Evolutionary conservation across 2,888 invertebrate species (phyloP).

Genomic region (Neoascia interrupta): DNA sequence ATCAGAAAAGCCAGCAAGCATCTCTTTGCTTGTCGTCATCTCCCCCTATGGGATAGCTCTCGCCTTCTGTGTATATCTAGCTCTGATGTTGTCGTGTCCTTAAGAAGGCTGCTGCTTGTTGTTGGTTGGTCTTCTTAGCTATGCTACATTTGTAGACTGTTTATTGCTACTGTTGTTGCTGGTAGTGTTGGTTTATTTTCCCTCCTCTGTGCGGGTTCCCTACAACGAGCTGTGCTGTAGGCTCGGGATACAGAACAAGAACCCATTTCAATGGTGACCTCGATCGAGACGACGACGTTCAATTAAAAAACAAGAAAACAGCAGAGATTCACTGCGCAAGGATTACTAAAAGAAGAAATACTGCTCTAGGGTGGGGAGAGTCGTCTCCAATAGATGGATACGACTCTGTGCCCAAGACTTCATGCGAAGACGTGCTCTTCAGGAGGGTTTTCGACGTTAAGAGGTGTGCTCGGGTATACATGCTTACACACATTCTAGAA

Average conservation of each 20-base stretch:
- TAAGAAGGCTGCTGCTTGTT: slow-evolving; percentile 49
- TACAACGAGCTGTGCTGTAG: not conserved
- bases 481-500: slow-evolving; percentile 30
- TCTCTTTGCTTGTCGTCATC: not conserved
- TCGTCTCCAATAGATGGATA: not conserved
- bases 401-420: not conserved
- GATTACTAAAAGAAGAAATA: slow-evolving; percentile 56
- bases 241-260: not conserved
- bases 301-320: slow-evolving; percentile 47
- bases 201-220: not conserved
- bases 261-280: slow-evolving; percentile 63
- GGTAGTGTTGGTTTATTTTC: slow-evolving; percentile 4
- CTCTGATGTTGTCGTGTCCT: slow-evolving; percentile 57
- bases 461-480: not conserved
- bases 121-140: slow-evolving; percentile 26
- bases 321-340: slow-evolving; percentile 39
- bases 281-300: slow-evolving; percentile 67
- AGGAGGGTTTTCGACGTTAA: slow-evolving; percentile 1
- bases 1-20: too few relatives aligned
- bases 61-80: too few relatives aligned
- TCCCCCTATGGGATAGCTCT: not conserved
- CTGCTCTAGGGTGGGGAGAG: slow-evolving; percentile 13
- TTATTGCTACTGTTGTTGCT: slow-evolving; percentile 62
- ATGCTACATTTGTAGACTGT: slow-evolving; percentile 48
- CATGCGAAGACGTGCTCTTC: not conserved